A percentile compares a stretch with the other conserved stretches of the same genome.
These are phyloP conservation scores for Actinemys pallida DNA, from an alignment of 2,113 vertebrate genomes.

Conservation along the genomic window DNA sequence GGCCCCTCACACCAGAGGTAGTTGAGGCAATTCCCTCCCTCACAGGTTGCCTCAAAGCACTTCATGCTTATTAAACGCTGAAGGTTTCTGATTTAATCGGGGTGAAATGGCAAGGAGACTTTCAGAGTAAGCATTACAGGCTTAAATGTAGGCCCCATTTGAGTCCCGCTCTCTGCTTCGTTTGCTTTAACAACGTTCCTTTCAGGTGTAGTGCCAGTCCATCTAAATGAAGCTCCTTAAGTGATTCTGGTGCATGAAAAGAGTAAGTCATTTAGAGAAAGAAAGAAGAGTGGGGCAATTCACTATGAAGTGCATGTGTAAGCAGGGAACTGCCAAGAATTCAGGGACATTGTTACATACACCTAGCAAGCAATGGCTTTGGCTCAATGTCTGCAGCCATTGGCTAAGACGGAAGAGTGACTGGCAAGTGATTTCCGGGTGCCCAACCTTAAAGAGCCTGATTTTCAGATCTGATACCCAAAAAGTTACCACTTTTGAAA, in stretches of 20 bases:
- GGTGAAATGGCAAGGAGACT: slow-evolving; percentile 73
- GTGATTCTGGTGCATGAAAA: slow-evolving; percentile 66
- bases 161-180: slow-evolving; percentile 72
- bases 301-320: slow-evolving; percentile 30
- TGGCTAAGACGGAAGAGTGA: background rate
- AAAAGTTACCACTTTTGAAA: background rate
- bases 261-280: slow-evolving; percentile 13
- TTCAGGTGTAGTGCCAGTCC: background rate
- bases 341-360: background rate
- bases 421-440: background rate
- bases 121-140: slow-evolving; percentile 74
- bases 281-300: slow-evolving; percentile 55
- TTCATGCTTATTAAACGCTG: slow-evolving; percentile 71
- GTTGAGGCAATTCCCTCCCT: slow-evolving; percentile 50
- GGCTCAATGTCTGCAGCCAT: background rate
- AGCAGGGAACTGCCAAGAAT: slow-evolving; percentile 32
- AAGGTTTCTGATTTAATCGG: slow-evolving; percentile 77
- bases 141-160: slow-evolving; percentile 62
- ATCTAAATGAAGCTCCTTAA: slow-evolving; percentile 63
- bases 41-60: slow-evolving; percentile 69
- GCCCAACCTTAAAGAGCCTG: background rate
- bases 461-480: background rate
- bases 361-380: background rate
- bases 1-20: slow-evolving; percentile 54
- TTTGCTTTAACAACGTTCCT: slow-evolving; percentile 75